Evolutionary conservation across 2,888 invertebrate genomes (phyloP).

Genomic region (Acleris sparsana): DNA sequence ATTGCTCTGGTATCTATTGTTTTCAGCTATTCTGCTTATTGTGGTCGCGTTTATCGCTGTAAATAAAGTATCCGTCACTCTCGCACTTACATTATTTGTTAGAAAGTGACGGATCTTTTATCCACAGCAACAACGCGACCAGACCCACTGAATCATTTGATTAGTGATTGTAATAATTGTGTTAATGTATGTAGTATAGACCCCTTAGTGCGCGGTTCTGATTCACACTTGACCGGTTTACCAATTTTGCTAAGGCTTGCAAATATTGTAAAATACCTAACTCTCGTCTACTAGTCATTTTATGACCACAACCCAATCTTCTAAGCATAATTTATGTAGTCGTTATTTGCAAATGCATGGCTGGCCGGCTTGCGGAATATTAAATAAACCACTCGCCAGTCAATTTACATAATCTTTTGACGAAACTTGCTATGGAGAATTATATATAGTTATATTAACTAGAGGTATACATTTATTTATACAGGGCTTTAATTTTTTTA

Average conservation of each 20-base stretch:
- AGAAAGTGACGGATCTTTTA: no score
- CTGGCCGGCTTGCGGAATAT: slow-evolving; percentile 20
- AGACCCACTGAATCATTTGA: no score
- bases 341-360: slow-evolving; percentile 26
- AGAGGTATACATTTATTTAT: neutral
- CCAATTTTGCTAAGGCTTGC: neutral
- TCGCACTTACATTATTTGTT: no score
- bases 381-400: slow-evolving; percentile 21
- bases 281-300: slow-evolving; percentile 21
- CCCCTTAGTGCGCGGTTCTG: no score
- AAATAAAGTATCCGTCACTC: no score
- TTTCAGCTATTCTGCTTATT: no score
- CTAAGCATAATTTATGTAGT: slow-evolving; percentile 28
- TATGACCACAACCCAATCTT: slow-evolving; percentile 23
- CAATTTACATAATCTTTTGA: slow-evolving; percentile 18
- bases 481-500: no score
- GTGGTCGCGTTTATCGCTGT: no score
- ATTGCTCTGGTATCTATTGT: no score
- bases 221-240: neutral
- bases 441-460: neutral
- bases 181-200: no score
- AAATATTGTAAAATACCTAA: neutral
- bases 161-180: no score
- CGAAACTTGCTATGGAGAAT: slow-evolving; percentile 13
- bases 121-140: no score